These are phyloP conservation scores for Danio choprae DNA, from an alignment of 2,797 vertebrate species.

Conservation along the genomic window DNA sequence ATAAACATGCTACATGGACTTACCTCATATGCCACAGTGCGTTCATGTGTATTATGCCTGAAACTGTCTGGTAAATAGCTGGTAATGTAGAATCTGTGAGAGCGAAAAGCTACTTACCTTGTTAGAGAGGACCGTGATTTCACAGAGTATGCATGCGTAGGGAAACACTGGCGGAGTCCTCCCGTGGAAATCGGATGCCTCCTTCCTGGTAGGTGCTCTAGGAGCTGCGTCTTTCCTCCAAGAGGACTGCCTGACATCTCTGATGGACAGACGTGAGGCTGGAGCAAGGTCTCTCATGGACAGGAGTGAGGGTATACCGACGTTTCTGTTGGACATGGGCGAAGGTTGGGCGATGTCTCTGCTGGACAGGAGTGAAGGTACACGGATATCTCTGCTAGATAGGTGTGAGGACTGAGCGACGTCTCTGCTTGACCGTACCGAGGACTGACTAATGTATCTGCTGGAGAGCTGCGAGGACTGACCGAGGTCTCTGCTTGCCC, in stretches of 20 bases:
- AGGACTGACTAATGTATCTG: not conserved
- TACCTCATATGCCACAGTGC: conserved; percentile 16
- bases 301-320: not conserved
- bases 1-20: conserved; percentile 15
- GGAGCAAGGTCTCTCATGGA: conserved; percentile 10
- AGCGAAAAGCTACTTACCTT: conserved; percentile 71
- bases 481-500: conserved; percentile 5
- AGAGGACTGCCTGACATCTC: not conserved
- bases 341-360: not conserved
- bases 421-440: not conserved
- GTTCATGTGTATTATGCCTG: conserved; percentile 24
- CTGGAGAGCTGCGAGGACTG: not conserved
- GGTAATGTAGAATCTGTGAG: conserved; percentile 34
- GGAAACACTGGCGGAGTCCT: conserved; percentile 68
- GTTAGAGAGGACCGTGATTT: conserved; percentile 75
- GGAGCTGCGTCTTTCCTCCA: not conserved
- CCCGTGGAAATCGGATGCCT: conserved; percentile 78
- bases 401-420: not conserved
- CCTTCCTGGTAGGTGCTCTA: conserved; percentile 62
- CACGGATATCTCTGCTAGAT: not conserved
- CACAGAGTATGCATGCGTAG: conserved; percentile 77
- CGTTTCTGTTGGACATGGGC: not conserved
- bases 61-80: conserved; percentile 23
- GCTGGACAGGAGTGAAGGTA: not conserved
- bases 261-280: not conserved